Evolutionary conservation across 92 coral and sea anemone species (phyloP).

Genomic region (Epizoanthus scotinus): DNA sequence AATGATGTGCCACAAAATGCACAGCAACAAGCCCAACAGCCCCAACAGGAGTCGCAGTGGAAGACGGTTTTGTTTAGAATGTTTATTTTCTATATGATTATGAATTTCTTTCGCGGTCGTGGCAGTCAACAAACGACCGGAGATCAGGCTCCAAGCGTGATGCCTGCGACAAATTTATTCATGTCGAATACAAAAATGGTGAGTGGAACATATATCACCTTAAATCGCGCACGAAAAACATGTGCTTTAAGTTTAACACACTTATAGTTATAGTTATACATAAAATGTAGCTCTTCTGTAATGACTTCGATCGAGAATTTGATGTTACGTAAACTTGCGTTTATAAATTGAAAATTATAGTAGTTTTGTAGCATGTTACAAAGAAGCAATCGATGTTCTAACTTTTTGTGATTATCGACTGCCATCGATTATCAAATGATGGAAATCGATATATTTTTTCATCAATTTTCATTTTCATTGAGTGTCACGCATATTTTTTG

Average conservation of each 20-base stretch:
- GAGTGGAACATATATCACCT: constrained; percentile 17
- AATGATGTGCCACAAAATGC: constrained; percentile 59
- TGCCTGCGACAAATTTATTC: constrained; percentile 82
- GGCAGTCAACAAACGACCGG: constrained; percentile 66
- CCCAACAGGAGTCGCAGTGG: constrained; percentile 93
- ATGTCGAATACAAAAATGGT: constrained; percentile 74
- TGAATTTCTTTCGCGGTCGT: constrained; percentile 79
- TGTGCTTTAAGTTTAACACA: neutral
- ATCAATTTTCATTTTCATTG: too few relatives aligned
- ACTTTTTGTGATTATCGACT: too few relatives aligned
- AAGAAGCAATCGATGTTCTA: too few relatives aligned
- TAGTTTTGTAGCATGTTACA: too few relatives aligned
- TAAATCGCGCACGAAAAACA: neutral
- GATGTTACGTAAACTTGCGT: too few relatives aligned
- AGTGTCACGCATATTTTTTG: too few relatives aligned
- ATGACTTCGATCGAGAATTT: too few relatives aligned
- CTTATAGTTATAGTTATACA: too few relatives aligned
- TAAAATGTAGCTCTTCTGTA: too few relatives aligned
- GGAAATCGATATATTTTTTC: too few relatives aligned
- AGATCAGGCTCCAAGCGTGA: constrained; percentile 17
- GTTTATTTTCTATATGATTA: constrained; percentile 88
- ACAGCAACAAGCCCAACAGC: constrained; percentile 69
- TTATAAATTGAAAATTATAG: too few relatives aligned
- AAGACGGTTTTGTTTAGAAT: constrained; percentile 84
- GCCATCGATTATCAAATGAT: too few relatives aligned